These are phyloP conservation scores for Microctonus brassicae DNA, from an alignment of 2,888 invertebrate genomes.

Conservation along the genomic window DNA sequence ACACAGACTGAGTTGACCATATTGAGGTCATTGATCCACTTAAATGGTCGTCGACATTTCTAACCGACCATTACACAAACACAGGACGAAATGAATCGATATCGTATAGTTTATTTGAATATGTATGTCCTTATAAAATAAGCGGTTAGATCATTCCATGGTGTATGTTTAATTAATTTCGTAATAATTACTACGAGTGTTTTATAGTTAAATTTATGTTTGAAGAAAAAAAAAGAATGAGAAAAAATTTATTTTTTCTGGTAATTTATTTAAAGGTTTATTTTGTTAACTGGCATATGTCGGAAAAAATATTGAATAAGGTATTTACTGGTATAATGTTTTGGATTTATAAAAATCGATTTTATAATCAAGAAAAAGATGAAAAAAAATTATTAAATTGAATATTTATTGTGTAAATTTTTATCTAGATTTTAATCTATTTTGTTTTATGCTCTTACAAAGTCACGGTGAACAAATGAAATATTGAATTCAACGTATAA, in stretches of 20 bases:
- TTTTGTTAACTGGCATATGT: conserved; percentile 13
- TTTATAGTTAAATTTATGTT: no score
- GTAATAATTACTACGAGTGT: no score
- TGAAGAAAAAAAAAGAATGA: no score
- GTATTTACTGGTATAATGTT: neutral
- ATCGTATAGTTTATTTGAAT: conserved; percentile 6
- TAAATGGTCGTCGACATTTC: conserved; percentile 34
- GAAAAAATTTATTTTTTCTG: no score
- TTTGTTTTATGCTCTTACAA: conserved; percentile 30
- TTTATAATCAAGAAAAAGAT: conserved; percentile 59
- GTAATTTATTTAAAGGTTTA: neutral
- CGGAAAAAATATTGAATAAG: neutral
- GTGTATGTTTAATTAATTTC: neutral
- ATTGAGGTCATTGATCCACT: conserved; percentile 43
- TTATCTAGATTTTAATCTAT: conserved; percentile 20
- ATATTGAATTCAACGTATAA: conserved; percentile 17
- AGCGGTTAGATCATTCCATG: conserved; percentile 23
- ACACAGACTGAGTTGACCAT: conserved; percentile 13
- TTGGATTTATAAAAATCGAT: conserved; percentile 58
- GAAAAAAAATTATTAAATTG: conserved; percentile 55
- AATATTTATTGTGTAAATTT: conserved; percentile 45
- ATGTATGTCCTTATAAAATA: conserved; percentile 31
- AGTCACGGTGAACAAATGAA: conserved; percentile 41
- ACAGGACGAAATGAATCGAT: conserved; percentile 47
- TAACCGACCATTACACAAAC: conserved; percentile 18